A percentile compares a stretch with the other conserved stretches of the same genome.
phyloP scores from a whole-genome alignment of 2,113 vertebrate species.

The Triplophysa tibetana region DNA sequence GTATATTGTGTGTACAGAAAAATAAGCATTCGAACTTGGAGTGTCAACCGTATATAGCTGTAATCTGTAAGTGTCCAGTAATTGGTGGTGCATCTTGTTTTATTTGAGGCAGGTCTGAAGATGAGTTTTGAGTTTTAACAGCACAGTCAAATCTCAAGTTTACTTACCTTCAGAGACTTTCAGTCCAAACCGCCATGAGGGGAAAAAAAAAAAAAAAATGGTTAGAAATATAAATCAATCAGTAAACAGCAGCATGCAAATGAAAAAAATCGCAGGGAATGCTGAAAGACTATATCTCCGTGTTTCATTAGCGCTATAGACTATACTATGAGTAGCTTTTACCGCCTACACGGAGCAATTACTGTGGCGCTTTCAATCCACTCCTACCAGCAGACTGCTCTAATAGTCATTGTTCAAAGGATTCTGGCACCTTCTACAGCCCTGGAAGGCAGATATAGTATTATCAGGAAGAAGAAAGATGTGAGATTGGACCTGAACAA shows the following conservation, averaged over 20 bases:
- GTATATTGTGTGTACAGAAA: no score
- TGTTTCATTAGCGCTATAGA: no score
- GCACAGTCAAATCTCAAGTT: neutral
- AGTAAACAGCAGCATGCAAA: neutral
- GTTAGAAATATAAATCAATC: constrained; percentile 11
- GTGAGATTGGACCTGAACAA: neutral
- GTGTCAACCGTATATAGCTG: neutral
- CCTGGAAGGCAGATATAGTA: neutral
- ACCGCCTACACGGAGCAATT: constrained; percentile 44
- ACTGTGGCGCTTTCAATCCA: constrained; percentile 15
- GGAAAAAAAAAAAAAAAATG: constrained; percentile 27
- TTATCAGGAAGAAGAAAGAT: neutral
- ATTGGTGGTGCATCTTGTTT: neutral
- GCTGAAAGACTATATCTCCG: no score
- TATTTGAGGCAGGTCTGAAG: constrained; percentile 32
- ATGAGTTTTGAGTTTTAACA: constrained; percentile 3
- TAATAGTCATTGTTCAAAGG: constrained; percentile 34
- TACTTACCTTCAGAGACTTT: constrained; percentile 86
- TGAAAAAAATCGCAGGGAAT: neutral
- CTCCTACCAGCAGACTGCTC: constrained; percentile 23
- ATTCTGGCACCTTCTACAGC: constrained; percentile 14
- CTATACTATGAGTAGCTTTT: neutral
- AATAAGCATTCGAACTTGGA: no score
- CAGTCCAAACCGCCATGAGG: constrained; percentile 34
- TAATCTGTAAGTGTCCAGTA: neutral